A percentile compares a stretch with the other conserved stretches of the same genome.
These are phyloP conservation scores for Uria aalge DNA, from an alignment of 2,113 vertebrate species.

Conservation along the genomic window DNA sequence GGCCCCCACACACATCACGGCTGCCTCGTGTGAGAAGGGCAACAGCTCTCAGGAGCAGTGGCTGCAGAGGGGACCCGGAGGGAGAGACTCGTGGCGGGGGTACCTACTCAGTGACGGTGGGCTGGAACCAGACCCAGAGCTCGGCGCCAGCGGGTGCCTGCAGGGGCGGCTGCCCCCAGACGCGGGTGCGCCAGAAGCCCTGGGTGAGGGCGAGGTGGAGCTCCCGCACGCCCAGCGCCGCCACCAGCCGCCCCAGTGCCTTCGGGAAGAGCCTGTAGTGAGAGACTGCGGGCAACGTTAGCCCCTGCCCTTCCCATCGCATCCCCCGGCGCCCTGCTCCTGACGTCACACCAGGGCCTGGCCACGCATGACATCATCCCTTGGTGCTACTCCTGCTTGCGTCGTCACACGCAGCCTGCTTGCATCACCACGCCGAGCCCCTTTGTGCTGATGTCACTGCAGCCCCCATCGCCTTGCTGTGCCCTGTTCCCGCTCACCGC, in stretches of 20 bases:
- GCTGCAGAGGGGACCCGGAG: not conserved
- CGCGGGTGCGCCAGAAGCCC: slow-evolving; percentile 89
- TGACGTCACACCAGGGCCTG: not conserved
- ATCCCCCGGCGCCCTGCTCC: rapidly evolving
- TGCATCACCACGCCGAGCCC: not conserved
- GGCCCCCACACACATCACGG: rapidly evolving
- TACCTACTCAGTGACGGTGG: slow-evolving; percentile 89
- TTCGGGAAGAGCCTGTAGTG: slow-evolving; percentile 97
- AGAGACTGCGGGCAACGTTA: slow-evolving; percentile 75
- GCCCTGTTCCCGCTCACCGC: rapidly evolving
- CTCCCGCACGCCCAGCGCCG: slow-evolving; percentile 90
- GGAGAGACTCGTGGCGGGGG: rapidly evolving
- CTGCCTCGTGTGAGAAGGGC: not conserved
- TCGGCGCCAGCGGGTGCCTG: slow-evolving; percentile 81
- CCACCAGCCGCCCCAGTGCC: slow-evolving; percentile 91
- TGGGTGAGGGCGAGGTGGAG: slow-evolving; percentile 90
- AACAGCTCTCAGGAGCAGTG: rapidly evolving
- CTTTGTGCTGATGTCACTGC: not conserved
- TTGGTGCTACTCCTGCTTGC: rapidly evolving
- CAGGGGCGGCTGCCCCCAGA: slow-evolving; percentile 91
- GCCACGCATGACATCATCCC: rapidly evolving
- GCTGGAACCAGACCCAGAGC: slow-evolving; percentile 97
- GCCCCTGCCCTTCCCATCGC: not conserved
- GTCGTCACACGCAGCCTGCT: rapidly evolving
- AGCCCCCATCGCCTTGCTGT: rapidly evolving